phyloP scores from a whole-genome alignment of 30 jellyfish, hydroid and myxozoan species.

The Turritopsis dohrnii region DNA sequence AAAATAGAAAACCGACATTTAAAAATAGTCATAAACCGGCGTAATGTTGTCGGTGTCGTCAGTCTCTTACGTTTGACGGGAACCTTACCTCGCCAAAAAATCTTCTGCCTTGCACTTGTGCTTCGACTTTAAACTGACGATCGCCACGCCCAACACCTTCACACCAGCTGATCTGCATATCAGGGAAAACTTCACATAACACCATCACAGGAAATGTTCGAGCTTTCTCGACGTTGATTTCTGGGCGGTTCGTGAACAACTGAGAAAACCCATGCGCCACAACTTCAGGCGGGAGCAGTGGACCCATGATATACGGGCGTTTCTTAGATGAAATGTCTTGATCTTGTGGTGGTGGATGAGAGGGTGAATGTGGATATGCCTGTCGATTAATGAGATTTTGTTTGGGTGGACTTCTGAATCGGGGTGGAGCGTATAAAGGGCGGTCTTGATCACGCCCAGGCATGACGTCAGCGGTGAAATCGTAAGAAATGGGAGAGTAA shows the following conservation, averaged over 20 bases:
- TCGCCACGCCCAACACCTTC: conserved; percentile 52
- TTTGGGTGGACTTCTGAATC: background rate
- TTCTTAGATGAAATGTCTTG: background rate
- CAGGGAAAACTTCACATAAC: conserved; percentile 65
- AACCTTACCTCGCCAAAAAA: conserved; percentile 62
- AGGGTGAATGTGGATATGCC: background rate
- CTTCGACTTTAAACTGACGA: conserved; percentile 46
- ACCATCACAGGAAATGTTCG: conserved; percentile 71
- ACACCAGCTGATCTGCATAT: conserved; percentile 44
- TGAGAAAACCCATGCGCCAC: conserved; percentile 27
- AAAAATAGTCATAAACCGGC: background rate
- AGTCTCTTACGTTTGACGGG: background rate
- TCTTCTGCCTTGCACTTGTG: conserved; percentile 34
- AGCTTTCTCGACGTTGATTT: conserved; percentile 51
- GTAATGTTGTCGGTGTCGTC: too few species aligned
- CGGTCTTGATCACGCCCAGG: conserved; percentile 23
- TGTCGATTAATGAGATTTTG: background rate
- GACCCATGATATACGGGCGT: conserved; percentile 21
- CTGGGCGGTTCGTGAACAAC: conserved; percentile 34
- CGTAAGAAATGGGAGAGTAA: background rate
- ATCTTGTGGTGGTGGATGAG: conserved; percentile 1
- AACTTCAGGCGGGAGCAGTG: conserved; percentile 9
- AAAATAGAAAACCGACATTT: background rate
- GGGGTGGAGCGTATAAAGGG: conserved; percentile 25
- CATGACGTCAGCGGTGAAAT: conserved; percentile 1